Evolutionary conservation across 1,140 invertebrate genomes (phyloP).

Genomic region (Dryas iulia): DNA sequence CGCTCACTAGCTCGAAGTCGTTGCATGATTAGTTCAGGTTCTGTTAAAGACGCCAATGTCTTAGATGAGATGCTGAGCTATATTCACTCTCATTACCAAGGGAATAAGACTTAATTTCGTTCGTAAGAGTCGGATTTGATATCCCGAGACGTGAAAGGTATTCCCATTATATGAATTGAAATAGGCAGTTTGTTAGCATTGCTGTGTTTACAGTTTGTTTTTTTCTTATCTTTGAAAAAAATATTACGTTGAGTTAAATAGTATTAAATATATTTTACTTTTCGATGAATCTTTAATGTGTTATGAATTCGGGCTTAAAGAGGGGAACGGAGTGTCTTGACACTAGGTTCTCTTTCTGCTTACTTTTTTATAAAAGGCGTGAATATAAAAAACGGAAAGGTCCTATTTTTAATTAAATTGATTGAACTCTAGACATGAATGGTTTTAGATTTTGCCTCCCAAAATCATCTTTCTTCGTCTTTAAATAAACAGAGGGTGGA

Average conservation of each 20-base stretch:
- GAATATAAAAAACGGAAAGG: too few species aligned
- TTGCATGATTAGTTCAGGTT: slow-evolving; percentile 58
- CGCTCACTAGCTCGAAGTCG: slow-evolving; percentile 32
- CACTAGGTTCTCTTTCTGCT: too few species aligned
- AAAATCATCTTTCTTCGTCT: too few species aligned
- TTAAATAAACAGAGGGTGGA: too few species aligned
- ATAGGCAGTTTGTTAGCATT: slow-evolving; percentile 45
- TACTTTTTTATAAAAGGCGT: too few species aligned
- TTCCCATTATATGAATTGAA: slow-evolving; percentile 46
- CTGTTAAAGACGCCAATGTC: slow-evolving; percentile 46
- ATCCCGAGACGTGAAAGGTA: slow-evolving; percentile 46
- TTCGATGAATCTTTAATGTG: neutral
- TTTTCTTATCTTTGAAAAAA: neutral
- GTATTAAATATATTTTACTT: neutral
- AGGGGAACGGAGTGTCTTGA: too few species aligned
- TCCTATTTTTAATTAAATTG: too few species aligned
- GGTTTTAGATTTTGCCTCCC: too few species aligned
- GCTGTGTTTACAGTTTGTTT: slow-evolving; percentile 30
- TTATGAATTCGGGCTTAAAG: too few species aligned
- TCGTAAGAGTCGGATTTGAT: slow-evolving; percentile 26
- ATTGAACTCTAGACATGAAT: too few species aligned
- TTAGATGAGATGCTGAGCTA: slow-evolving; percentile 14
- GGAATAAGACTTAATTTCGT: slow-evolving; percentile 22
- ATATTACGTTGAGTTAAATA: neutral
- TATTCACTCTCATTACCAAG: neutral